These are phyloP conservation scores for Ataeniobius toweri DNA, from an alignment of 2,797 vertebrate species.

Conservation along the genomic window DNA sequence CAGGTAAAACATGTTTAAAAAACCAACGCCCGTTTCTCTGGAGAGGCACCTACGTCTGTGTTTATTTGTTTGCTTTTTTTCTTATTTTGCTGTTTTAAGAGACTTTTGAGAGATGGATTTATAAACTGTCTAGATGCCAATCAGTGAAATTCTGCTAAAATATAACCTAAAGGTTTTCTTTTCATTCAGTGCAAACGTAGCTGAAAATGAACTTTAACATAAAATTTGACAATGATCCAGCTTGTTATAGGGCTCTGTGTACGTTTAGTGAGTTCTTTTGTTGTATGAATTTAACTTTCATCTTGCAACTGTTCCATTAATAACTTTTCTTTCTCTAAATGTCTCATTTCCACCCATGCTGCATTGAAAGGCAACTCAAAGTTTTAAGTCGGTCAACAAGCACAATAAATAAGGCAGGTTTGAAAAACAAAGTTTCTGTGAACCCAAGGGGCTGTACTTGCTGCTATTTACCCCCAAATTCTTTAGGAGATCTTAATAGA, in stretches of 20 bases:
- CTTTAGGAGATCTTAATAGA: background rate
- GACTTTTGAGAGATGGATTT: background rate
- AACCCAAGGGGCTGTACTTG: too few species aligned
- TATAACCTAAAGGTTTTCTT: background rate
- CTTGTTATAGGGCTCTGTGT: background rate
- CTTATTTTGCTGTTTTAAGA: background rate
- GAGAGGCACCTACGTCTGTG: background rate
- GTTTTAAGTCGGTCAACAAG: background rate
- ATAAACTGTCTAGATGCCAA: background rate
- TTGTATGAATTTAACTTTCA: background rate
- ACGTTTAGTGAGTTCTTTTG: background rate
- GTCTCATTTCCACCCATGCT: background rate
- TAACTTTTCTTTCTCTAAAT: background rate
- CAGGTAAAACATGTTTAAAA: slow-evolving; percentile 2
- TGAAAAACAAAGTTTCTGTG: too few species aligned
- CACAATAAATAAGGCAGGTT: background rate
- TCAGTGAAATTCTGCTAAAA: background rate
- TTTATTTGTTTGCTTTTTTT: too few species aligned
- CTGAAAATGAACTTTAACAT: background rate
- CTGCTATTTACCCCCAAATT: background rate
- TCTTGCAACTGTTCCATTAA: background rate
- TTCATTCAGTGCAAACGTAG: background rate
- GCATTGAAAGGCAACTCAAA: background rate
- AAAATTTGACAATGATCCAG: background rate
- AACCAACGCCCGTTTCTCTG: background rate